phyloP scores from a whole-genome alignment of 2,113 vertebrate genomes.

The Leptobrachium leishanense region DNA sequence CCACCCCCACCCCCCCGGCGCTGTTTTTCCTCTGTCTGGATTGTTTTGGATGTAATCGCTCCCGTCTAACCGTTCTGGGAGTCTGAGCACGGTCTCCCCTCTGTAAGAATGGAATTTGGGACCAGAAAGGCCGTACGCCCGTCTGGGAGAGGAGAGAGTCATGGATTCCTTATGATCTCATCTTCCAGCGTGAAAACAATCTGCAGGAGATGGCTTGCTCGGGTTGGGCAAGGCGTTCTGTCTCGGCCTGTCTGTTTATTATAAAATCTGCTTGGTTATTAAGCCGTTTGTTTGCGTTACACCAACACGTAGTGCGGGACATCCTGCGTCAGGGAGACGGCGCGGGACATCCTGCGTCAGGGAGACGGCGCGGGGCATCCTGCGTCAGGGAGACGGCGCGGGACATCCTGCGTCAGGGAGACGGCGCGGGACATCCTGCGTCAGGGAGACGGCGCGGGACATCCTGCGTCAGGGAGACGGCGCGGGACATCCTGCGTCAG shows the following conservation, averaged over 20 bases:
- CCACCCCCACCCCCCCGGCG: background rate
- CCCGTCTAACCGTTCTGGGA: conserved; percentile 1
- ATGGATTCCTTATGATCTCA: conserved; percentile 17
- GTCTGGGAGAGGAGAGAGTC: conserved; percentile 22
- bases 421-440: no score
- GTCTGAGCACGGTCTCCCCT: background rate
- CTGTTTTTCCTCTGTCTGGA: conserved; percentile 8
- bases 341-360: no score
- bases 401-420: no score
- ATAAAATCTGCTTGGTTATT: background rate
- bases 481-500: no score
- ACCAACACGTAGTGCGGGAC: no score
- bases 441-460: no score
- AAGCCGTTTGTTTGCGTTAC: no score
- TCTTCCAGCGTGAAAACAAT: conserved; percentile 7
- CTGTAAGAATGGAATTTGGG: conserved; percentile 21
- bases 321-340: no score
- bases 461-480: no score
- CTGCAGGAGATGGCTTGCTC: background rate
- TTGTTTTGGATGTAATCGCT: background rate
- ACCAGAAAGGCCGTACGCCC: background rate
- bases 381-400: no score
- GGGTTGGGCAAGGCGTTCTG: background rate
- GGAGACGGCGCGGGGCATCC: no score
- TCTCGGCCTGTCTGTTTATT: background rate